Percentiles rank a stretch among this genome's conserved stretches.
phyloP scores from a whole-genome alignment of 2,797 vertebrate species.

The Cryptoprocta ferox region DNA sequence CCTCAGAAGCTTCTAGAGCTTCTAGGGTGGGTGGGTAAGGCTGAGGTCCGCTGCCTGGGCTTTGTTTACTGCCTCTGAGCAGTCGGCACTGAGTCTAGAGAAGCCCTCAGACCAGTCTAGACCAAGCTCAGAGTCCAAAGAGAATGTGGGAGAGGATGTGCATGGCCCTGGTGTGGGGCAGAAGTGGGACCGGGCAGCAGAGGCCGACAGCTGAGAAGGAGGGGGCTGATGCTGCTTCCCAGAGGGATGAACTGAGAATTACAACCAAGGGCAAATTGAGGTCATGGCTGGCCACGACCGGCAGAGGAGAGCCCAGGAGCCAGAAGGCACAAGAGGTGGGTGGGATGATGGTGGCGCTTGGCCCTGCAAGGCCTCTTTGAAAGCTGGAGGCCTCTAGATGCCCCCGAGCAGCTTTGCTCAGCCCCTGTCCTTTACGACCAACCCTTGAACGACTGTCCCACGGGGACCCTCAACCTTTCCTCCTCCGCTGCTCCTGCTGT shows the following conservation, averaged over 20 bases:
- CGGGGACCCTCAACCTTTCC: neutral
- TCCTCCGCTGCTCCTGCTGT: neutral
- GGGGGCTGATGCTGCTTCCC: neutral
- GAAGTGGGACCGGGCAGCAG: neutral
- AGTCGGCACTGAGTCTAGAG: neutral
- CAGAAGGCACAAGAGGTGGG: neutral
- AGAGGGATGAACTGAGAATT: accelerated
- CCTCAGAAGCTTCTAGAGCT: neutral
- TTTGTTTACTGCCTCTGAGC: neutral
- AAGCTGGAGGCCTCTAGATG: neutral
- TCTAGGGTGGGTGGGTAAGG: neutral
- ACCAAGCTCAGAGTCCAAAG: neutral
- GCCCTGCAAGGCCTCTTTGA: accelerated
- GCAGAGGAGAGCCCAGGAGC: neutral
- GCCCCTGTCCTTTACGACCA: neutral
- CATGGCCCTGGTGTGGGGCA: accelerated
- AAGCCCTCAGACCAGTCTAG: neutral
- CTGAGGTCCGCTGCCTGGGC: neutral
- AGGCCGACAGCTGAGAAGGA: neutral
- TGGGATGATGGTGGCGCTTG: neutral
- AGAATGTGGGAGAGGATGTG: neutral
- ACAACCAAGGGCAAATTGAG: neutral
- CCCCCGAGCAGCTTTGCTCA: neutral
- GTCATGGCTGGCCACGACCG: neutral
- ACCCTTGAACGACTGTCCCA: accelerated